Conservation (phyloP, 2,888 invertebrate genomes). For the Eupeodes latifasciatus region DNA sequence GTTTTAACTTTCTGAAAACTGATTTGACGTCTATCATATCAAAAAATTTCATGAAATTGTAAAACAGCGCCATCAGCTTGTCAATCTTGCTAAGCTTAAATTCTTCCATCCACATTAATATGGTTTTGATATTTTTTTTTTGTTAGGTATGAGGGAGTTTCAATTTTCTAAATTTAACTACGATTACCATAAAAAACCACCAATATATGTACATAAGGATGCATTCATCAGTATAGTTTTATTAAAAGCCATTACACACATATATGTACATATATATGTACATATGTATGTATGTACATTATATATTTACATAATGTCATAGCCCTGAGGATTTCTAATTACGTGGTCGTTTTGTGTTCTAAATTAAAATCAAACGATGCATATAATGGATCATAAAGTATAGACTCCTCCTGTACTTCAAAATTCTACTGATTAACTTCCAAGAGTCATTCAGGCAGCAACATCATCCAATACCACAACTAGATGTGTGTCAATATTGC, state of each 20-base stretch:
- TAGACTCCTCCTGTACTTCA: slow-evolving; percentile 9
- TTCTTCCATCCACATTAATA: too few species aligned
- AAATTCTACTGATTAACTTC: slow-evolving; percentile 32
- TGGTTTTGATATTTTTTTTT: not conserved
- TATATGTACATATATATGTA: too few species aligned
- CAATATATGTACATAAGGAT: not conserved
- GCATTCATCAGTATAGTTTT: not conserved
- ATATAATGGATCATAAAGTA: slow-evolving; percentile 27
- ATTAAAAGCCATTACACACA: too few species aligned
- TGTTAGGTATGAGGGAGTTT: not conserved
- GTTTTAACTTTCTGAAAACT: too few species aligned
- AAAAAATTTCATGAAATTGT: too few species aligned
- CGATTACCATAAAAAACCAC: not conserved
- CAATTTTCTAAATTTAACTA: not conserved
- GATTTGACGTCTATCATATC: too few species aligned
- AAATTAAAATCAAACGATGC: slow-evolving; percentile 71
- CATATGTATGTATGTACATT: not conserved
- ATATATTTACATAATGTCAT: not conserved
- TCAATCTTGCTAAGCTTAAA: too few species aligned
- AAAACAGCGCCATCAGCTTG: too few species aligned
- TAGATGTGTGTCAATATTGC: slow-evolving; percentile 52
- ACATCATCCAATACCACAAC: slow-evolving; percentile 31
- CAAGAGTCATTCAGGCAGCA: slow-evolving; percentile 45
- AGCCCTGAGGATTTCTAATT: slow-evolving; percentile 59
- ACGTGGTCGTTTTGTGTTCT: slow-evolving; percentile 60